Base-by-base conservation (phyloP, 2,888 invertebrate genomes). In the Tetragonula carbonaria region DNA sequence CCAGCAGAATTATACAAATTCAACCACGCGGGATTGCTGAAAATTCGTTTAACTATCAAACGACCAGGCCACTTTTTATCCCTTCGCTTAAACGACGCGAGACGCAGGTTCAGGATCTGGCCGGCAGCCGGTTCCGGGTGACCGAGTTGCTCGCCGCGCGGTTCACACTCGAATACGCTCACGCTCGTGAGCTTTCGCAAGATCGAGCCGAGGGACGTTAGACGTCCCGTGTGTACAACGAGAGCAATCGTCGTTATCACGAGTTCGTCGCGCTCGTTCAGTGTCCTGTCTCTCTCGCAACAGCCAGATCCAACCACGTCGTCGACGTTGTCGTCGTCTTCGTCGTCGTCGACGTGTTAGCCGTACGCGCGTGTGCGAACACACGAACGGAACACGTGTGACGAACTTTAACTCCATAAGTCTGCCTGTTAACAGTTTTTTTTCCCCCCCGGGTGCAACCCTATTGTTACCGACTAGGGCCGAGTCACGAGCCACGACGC, bases 81-180 rank as follows among this genome's bases (percentile, higher is more conserved):
- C 59, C 57, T 74, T 63, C 51, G 71, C 67, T 70, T 51, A 68
- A 79, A 50, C 62, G 23, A 59, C 76, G 85, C 88, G 86, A 80
- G 85, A 83, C 86, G 87, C 87, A 87, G 86, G 85, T 89, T 84
- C 28, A 28, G 86, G 78, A 80, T 74, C 76, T 80, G 84, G 84
- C 80, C 86, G 74, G 45, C 78, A 50, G 75, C 74, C 33, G 33
- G 93, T 93, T 92, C 92, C 93, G 92, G 93, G 91, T 93, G 92
- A 92, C 92, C 92, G 93, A 92, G 92, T 91, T 91, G 51, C 5
- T 53, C 82, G 80, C 75, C 67, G 84, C 74, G 65, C 70, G 74
- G 74, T 66, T 86, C 71, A 75, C 88, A 76, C 82, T 80, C 77
- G 50, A 71, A 66, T 70, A 82, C 80, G 79, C 71, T 84, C 81